Evolutionary conservation across 1,140 invertebrate species (phyloP).

Genomic region (Scylla paramamosain): DNA sequence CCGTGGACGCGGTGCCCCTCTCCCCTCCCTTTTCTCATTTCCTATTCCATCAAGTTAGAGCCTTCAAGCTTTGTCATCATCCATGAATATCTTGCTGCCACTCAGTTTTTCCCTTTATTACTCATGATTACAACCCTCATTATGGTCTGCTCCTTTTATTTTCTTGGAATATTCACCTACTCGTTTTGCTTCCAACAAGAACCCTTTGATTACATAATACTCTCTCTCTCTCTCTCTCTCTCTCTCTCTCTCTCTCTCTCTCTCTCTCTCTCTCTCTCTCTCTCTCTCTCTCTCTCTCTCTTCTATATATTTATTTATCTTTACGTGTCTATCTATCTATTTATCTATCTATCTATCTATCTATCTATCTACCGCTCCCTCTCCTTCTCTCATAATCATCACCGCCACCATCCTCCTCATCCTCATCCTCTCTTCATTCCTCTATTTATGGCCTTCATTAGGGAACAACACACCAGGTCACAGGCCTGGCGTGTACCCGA

Average conservation of each 20-base stretch:
- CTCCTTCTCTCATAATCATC: neutral
- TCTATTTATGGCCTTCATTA: neutral
- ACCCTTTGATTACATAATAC: too few relatives aligned
- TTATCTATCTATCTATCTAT: conserved; percentile 5
- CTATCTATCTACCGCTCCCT: conserved; percentile 10
- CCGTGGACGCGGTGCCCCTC: neutral
- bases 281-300: neutral
- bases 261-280: neutral
- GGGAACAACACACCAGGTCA: too few relatives aligned
- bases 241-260: conserved; percentile 32
- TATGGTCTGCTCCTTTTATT: too few relatives aligned
- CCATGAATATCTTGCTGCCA: neutral
- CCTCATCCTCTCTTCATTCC: neutral
- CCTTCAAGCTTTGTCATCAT: neutral
- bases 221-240: too few relatives aligned
- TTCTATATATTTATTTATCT: neutral
- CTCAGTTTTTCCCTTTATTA: neutral
- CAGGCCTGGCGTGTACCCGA: too few relatives aligned
- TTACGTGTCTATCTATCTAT: neutral
- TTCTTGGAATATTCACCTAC: too few relatives aligned
- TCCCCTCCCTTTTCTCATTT: conserved; percentile 12
- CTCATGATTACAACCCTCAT: neutral
- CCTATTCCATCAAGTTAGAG: neutral
- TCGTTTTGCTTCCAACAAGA: too few relatives aligned
- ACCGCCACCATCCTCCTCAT: neutral